Percentiles rank a stretch among this genome's conserved stretches.
phyloP scores from a whole-genome alignment of 2,113 vertebrate genomes.

The Oriolus oriolus region DNA sequence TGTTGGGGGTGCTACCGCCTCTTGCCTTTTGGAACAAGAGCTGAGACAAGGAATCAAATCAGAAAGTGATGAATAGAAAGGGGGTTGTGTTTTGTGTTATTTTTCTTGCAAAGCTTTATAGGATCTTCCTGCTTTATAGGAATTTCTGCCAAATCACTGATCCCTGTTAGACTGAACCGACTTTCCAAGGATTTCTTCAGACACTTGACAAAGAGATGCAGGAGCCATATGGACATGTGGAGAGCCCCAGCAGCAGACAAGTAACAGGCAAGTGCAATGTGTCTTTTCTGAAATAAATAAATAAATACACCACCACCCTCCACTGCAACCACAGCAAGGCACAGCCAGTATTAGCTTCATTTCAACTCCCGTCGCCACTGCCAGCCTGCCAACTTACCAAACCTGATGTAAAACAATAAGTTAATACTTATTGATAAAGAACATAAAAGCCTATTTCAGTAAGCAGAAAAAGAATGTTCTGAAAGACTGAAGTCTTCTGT shows the following conservation, averaged over 20 bases:
- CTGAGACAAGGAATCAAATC: background rate
- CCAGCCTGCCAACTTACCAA: background rate
- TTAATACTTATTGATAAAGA: background rate
- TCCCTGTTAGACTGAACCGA: background rate
- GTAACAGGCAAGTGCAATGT: background rate
- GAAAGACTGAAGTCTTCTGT: background rate
- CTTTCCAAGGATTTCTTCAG: background rate
- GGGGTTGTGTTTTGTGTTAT: background rate
- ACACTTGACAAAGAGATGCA: background rate
- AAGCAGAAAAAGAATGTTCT: background rate
- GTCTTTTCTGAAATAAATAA: background rate
- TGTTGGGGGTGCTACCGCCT: background rate
- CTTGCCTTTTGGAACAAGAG: background rate
- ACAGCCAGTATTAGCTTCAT: background rate
- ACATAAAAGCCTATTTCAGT: background rate
- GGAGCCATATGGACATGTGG: rapidly evolving
- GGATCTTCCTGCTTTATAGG: background rate
- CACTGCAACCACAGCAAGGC: background rate
- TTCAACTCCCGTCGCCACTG: background rate
- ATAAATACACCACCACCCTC: background rate
- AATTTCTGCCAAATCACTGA: background rate
- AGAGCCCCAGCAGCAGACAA: background rate
- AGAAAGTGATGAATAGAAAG: background rate
- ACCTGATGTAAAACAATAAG: background rate
- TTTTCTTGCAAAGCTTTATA: background rate